Conservation (phyloP, 2,888 invertebrate species). For the Branchipolynoe longqiensis region DNA sequence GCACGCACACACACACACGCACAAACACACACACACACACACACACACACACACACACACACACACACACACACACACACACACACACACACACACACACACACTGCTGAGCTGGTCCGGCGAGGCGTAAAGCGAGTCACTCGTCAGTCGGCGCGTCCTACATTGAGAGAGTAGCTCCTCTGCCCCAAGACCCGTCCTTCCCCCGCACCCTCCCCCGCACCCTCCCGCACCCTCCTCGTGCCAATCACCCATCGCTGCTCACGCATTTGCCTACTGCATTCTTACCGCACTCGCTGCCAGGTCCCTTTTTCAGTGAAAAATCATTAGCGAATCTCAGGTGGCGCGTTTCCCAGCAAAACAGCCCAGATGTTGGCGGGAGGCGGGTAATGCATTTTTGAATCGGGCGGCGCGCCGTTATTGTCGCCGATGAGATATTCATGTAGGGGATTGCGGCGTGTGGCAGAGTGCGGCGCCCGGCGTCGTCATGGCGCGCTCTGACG, state of each 20-base stretch:
- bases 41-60: too few species aligned
- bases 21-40: too few species aligned
- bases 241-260: slow-evolving; percentile 30
- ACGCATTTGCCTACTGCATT: slow-evolving; percentile 33
- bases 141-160: neutral
- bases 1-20: too few species aligned
- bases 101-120: neutral
- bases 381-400: slow-evolving; percentile 55
- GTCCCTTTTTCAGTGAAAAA: slow-evolving; percentile 49
- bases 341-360: slow-evolving; percentile 47
- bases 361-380: slow-evolving; percentile 39
- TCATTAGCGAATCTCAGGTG: slow-evolving; percentile 50
- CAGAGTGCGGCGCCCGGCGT: neutral
- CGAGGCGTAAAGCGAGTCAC: slow-evolving; percentile 1
- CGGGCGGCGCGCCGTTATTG: slow-evolving; percentile 19
- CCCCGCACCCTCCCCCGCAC: neutral
- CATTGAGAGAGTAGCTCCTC: slow-evolving; percentile 4
- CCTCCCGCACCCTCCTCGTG: neutral
- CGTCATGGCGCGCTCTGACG: neutral
- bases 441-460: slow-evolving; percentile 14
- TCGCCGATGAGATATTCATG: slow-evolving; percentile 53
- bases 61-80: neutral
- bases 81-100: neutral
- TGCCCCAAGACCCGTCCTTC: neutral
- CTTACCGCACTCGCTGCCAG: neutral